A percentile compares a stretch with the other conserved stretches of the same genome.
These are phyloP conservation scores for Euplagia quadripunctaria DNA, from an alignment of 2,888 invertebrate genomes.

Conservation along the genomic window DNA sequence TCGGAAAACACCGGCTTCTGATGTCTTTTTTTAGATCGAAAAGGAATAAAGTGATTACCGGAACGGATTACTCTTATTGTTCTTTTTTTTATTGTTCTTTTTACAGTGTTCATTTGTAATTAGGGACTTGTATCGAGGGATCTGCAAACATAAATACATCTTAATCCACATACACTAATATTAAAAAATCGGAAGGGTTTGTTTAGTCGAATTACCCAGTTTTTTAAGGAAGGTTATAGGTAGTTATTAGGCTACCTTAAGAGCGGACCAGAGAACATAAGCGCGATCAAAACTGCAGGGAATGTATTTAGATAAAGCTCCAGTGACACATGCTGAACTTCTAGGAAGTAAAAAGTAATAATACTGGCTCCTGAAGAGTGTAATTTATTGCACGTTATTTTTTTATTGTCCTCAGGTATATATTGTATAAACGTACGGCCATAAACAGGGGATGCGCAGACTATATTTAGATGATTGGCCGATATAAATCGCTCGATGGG, in stretches of 20 bases:
- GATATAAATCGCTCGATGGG: slow-evolving; percentile 59
- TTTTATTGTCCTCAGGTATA: not conserved
- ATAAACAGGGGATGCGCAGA: slow-evolving; percentile 39
- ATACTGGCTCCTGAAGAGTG: not conserved
- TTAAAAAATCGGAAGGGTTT: not conserved
- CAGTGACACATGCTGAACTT: not conserved
- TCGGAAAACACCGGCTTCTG: not conserved
- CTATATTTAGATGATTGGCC: slow-evolving; percentile 61
- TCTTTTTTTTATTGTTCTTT: not conserved
- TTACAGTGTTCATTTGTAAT: not conserved
- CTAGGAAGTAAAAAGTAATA: not conserved
- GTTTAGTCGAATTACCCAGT: not conserved
- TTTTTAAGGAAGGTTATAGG: not conserved
- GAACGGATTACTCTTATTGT: slow-evolving; percentile 5
- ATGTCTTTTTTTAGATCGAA: not conserved
- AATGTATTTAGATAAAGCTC: not conserved
- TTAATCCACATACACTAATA: not conserved
- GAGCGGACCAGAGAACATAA: no score
- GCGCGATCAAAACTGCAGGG: no score
- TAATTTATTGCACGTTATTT: not conserved
- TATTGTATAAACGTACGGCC: slow-evolving; percentile 15
- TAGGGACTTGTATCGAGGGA: not conserved
- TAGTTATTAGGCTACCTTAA: no score
- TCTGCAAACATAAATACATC: not conserved
- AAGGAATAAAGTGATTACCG: not conserved